phyloP scores from a whole-genome alignment of 2,113 vertebrate genomes.

The Myiagra hebetior region DNA sequence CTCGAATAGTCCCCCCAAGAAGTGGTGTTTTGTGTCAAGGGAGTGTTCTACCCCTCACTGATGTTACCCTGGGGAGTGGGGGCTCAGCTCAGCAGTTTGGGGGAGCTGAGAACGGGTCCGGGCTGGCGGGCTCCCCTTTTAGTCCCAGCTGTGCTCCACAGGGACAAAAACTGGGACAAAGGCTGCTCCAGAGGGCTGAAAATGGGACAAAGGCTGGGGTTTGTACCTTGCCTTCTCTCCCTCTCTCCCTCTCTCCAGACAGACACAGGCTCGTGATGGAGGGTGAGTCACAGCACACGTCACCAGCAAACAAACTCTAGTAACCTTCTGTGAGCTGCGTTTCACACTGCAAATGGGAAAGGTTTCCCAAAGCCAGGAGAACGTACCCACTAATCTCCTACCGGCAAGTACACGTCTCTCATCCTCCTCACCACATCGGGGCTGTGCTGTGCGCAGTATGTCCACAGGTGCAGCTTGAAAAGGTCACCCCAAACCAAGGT shows the following conservation, averaged over 20 bases:
- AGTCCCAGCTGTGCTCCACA: not conserved
- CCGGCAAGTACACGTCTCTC: rapidly evolving
- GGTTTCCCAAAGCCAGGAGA: not conserved
- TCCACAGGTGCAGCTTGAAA: not conserved
- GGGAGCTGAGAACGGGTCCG: not conserved
- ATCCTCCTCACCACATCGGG: not conserved
- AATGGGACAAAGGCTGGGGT: not conserved
- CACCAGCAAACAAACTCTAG: slow-evolving; percentile 23
- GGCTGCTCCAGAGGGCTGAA: not conserved
- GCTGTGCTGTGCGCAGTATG: rapidly evolving
- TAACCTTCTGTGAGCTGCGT: not conserved
- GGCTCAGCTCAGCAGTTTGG: not conserved
- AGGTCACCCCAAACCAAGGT: not conserved
- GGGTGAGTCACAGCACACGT: slow-evolving; percentile 16
- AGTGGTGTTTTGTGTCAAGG: not conserved
- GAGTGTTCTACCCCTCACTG: not conserved
- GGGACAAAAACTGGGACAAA: not conserved
- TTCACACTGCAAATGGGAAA: not conserved
- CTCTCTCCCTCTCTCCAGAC: not conserved
- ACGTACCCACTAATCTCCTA: not conserved
- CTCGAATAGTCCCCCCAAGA: not conserved
- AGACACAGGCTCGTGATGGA: not conserved
- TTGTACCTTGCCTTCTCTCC: not conserved
- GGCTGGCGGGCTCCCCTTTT: not conserved
- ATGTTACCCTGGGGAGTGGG: not conserved